Percentiles rank a stretch among this genome's conserved stretches.
These are phyloP conservation scores for Channa striata DNA, from an alignment of 2,797 vertebrate species.

Conservation along the genomic window DNA sequence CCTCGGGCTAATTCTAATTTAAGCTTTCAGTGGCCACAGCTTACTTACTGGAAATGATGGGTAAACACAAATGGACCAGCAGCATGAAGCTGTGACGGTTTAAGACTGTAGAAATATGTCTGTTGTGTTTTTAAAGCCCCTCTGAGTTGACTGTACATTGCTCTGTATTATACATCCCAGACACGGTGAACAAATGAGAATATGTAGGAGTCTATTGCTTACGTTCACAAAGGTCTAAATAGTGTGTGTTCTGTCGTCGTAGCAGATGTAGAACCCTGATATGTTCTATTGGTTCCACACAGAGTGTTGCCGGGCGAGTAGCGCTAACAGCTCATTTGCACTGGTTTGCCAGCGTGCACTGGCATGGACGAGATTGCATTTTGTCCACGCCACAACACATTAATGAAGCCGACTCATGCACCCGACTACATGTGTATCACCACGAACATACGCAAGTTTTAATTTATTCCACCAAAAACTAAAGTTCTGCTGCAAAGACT, in stretches of 20 bases:
- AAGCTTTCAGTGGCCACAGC: slow-evolving; percentile 54
- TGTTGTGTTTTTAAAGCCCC: slow-evolving; percentile 24
- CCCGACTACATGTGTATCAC: neutral
- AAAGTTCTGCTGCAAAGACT: too few species aligned
- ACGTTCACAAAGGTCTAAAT: slow-evolving; percentile 13
- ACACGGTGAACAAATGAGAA: slow-evolving; percentile 30
- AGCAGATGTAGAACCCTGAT: too few species aligned
- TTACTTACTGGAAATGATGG: slow-evolving; percentile 56
- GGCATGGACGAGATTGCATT: too few species aligned
- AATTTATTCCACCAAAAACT: too few species aligned
- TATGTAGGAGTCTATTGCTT: slow-evolving; percentile 33
- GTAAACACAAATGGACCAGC: slow-evolving; percentile 49
- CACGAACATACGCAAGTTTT: too few species aligned
- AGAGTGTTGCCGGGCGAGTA: too few species aligned
- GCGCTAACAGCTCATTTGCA: too few species aligned
- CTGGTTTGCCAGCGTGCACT: too few species aligned
- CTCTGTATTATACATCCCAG: slow-evolving; percentile 18
- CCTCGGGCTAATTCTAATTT: slow-evolving; percentile 68
- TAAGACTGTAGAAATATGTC: slow-evolving; percentile 41
- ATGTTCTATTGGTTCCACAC: too few species aligned
- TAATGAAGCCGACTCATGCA: neutral
- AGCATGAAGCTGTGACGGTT: slow-evolving; percentile 37
- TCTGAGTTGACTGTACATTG: neutral
- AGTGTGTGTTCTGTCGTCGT: too few species aligned
- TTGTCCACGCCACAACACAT: too few species aligned